Evolutionary conservation across 2,797 vertebrate species (phyloP).

Genomic region (Neosalanx taihuensis): DNA sequence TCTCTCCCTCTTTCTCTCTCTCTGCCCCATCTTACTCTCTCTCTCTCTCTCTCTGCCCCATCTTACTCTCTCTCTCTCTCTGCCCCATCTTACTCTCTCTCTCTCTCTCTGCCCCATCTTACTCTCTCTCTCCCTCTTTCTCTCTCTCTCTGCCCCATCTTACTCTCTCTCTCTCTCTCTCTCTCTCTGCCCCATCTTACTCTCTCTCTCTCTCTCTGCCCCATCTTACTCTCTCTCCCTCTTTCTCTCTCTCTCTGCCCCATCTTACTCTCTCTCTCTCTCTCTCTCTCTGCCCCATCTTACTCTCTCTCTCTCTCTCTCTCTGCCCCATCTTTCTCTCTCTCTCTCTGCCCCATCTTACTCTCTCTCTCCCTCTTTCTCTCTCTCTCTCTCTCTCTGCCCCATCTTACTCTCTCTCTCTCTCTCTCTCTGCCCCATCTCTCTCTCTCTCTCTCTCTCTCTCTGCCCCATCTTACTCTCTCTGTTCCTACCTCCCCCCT

Average conservation of each 20-base stretch:
- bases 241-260: no score
- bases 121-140: constrained; percentile 23
- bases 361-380: background rate
- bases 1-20: background rate
- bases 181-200: no score
- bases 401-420: constrained; percentile 28
- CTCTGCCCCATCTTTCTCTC: background rate
- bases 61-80: no score
- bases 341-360: no score
- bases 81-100: no score
- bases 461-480: constrained; percentile 12
- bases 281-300: background rate
- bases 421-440: constrained; percentile 27
- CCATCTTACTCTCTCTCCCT: background rate
- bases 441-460: background rate
- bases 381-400: background rate
- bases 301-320: constrained; percentile 23
- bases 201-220: background rate
- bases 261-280: background rate
- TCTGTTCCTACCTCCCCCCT: constrained; percentile 19
- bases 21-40: background rate
- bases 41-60: constrained; percentile 4
- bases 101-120: background rate
- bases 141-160: constrained; percentile 24
- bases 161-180: no score